Conservation (phyloP, 64 coral and sea anemone genomes). For the Hydrozoanthus tunicans region DNA sequence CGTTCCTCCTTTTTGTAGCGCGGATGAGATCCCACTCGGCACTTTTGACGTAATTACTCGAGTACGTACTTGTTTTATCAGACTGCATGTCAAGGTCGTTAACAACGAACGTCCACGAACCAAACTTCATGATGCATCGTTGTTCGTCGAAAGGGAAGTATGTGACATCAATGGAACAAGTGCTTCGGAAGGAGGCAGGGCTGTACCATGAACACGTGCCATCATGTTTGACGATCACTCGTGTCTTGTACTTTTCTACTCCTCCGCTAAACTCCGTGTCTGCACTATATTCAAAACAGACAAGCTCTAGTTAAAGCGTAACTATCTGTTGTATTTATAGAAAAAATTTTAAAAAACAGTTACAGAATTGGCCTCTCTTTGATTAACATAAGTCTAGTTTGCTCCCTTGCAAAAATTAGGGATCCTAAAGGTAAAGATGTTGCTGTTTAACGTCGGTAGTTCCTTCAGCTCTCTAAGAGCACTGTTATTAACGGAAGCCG, state of each 20-base stretch:
- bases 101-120: constrained; percentile 95
- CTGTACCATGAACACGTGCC: constrained; percentile 83
- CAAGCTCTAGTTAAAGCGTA: no score
- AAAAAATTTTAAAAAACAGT: no score
- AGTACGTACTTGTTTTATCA: constrained; percentile 14
- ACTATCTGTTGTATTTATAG: no score
- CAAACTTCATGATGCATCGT: constrained; percentile 94
- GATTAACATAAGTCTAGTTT: no score
- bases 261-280: constrained; percentile 87
- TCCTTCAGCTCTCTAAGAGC: no score
- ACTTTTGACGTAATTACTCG: constrained; percentile 41
- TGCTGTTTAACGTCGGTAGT: no score
- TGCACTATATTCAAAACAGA: background rate
- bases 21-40: constrained; percentile 42
- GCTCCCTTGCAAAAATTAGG: no score
- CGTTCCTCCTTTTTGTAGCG: constrained; percentile 4
- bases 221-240: constrained; percentile 77
- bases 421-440: no score
- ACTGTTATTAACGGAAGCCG: no score
- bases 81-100: constrained; percentile 43
- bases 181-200: constrained; percentile 92
- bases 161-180: constrained; percentile 88
- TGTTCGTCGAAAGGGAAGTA: constrained; percentile 94
- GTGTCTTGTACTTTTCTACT: constrained; percentile 96
- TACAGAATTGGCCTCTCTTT: no score